These are phyloP conservation scores for Clarias fuscus DNA, from an alignment of 2,797 vertebrate species.

Conservation along the genomic window DNA sequence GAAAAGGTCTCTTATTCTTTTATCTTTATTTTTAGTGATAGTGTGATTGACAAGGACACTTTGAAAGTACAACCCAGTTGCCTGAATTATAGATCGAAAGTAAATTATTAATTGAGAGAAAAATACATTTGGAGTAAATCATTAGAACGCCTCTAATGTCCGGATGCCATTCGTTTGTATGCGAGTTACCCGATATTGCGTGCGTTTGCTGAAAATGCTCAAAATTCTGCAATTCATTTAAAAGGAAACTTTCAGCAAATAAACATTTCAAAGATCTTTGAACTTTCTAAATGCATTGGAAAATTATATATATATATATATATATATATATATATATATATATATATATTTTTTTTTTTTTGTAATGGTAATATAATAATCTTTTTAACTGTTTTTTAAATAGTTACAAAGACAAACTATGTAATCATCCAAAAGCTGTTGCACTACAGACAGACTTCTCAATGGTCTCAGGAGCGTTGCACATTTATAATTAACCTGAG, in stretches of 20 bases:
- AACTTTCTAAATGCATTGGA: neutral
- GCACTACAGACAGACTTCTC: constrained; percentile 21
- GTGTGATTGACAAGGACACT: neutral
- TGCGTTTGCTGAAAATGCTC: neutral
- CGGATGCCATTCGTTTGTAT: neutral
- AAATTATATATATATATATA: neutral
- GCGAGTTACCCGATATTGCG: neutral
- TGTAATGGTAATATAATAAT: neutral
- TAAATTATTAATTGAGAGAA: neutral
- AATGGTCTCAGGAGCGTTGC: constrained; percentile 24
- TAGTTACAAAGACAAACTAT: neutral
- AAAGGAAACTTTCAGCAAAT: neutral
- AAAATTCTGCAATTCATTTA: neutral
- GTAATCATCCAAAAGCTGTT: neutral
- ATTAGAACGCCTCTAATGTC: neutral
- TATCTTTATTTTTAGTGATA: neutral
- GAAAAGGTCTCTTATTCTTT: neutral
- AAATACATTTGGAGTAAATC: constrained; percentile 5
- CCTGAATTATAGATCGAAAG: neutral
- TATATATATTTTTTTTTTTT: no score
- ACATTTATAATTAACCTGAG: constrained; percentile 59
- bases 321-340: no score
- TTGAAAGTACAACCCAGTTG: neutral
- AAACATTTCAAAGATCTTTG: neutral
- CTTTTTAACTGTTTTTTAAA: neutral